phyloP scores from a whole-genome alignment of 1,140 invertebrate species.

The Aphidius gifuensis region DNA sequence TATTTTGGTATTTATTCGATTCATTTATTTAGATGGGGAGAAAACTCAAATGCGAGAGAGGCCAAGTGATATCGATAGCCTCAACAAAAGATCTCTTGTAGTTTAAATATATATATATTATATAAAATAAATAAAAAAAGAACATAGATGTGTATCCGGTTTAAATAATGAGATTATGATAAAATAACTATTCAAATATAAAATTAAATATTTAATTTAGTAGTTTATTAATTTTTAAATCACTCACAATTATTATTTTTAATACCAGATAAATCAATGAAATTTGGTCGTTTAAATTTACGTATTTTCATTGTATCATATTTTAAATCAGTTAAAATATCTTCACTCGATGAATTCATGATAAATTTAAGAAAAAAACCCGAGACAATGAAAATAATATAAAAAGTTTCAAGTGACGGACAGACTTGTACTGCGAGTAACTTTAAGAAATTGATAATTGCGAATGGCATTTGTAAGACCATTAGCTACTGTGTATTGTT shows the following conservation, averaged over 20 bases:
- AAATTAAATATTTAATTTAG: too few relatives aligned
- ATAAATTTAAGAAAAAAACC: not conserved
- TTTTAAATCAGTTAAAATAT: constrained; percentile 33
- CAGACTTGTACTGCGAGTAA: too few relatives aligned
- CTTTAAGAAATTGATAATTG: too few relatives aligned
- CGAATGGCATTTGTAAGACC: too few relatives aligned
- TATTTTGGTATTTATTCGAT: not conserved
- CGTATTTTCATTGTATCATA: constrained; percentile 35
- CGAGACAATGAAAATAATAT: too few relatives aligned
- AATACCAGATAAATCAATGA: constrained; percentile 44
- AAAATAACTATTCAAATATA: too few relatives aligned
- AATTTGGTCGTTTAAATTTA: constrained; percentile 41
- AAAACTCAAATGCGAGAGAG: too few relatives aligned
- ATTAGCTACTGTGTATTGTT: too few relatives aligned
- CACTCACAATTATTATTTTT: constrained; percentile 29
- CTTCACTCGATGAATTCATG: constrained; percentile 13
- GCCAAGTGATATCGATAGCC: constrained; percentile 20
- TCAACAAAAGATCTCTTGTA: constrained; percentile 23
- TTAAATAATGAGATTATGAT: too few relatives aligned
- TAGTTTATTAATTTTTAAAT: not conserved
- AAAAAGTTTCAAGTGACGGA: too few relatives aligned
- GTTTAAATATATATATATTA: not conserved
- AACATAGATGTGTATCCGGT: not conserved
- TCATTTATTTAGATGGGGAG: not conserved
- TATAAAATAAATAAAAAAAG: constrained; percentile 3